These are phyloP conservation scores for Neodiprion virginianus DNA, from an alignment of 1,140 invertebrate species.

Conservation along the genomic window DNA sequence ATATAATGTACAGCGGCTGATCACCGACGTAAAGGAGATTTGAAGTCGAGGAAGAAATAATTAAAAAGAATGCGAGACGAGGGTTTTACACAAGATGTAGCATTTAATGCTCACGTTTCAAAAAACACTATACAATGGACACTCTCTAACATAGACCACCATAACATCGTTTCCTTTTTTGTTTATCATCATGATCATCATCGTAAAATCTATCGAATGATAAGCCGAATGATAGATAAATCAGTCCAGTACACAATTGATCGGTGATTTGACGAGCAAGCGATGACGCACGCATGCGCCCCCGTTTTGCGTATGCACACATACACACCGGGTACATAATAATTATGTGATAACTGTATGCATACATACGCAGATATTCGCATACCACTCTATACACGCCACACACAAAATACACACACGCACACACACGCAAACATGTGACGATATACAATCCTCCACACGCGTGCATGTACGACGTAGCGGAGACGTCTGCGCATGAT, in stretches of 20 bases:
- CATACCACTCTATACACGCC: neutral
- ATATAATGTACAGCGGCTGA: too few relatives aligned
- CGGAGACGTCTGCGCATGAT: too few relatives aligned
- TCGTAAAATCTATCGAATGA: conserved; percentile 41
- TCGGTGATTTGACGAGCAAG: conserved; percentile 37
- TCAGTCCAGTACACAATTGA: conserved; percentile 42
- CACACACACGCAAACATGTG: too few relatives aligned
- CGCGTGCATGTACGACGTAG: neutral
- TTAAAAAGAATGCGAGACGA: neutral
- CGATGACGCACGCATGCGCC: conserved; percentile 16
- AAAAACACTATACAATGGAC: conserved; percentile 72
- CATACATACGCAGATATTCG: neutral
- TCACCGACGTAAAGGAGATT: too few relatives aligned
- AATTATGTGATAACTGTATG: neutral
- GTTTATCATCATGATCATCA: conserved; percentile 31
- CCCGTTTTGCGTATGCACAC: conserved; percentile 17
- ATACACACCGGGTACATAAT: conserved; percentile 12
- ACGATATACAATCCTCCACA: too few relatives aligned
- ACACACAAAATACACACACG: too few relatives aligned
- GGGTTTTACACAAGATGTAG: conserved; percentile 66
- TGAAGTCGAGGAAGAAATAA: too few relatives aligned
- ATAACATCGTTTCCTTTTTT: conserved; percentile 48
- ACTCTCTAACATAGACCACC: conserved; percentile 62
- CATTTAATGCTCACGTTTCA: conserved; percentile 72
- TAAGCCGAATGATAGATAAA: conserved; percentile 40